Evolutionary conservation across 2,113 vertebrate species (phyloP).

Genomic region (Oostethus manadensis): DNA sequence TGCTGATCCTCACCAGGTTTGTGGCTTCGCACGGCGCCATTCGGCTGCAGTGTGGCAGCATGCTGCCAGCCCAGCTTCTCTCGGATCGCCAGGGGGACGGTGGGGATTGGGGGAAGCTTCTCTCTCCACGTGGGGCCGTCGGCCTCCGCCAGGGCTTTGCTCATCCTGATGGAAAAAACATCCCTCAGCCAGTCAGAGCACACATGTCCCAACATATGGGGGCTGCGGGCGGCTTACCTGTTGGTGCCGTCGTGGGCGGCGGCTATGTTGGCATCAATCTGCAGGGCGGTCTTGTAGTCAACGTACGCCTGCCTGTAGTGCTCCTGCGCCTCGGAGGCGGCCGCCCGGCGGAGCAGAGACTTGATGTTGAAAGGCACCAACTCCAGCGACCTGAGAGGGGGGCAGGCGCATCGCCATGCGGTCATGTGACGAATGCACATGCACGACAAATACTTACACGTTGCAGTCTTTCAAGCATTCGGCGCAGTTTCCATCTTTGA

Average conservation of each 20-base stretch:
- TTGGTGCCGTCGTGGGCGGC: constrained; percentile 85
- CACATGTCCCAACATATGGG: not conserved
- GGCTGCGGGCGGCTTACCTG: constrained; percentile 65
- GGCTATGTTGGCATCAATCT: constrained; percentile 76
- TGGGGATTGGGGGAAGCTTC: constrained; percentile 83
- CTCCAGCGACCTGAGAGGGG: constrained; percentile 59
- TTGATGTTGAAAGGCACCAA: constrained; percentile 82
- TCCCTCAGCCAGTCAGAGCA: not conserved
- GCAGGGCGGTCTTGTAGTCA: constrained; percentile 86
- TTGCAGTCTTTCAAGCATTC: constrained; percentile 87
- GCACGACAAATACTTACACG: constrained; percentile 63
- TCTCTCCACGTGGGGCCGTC: constrained; percentile 84
- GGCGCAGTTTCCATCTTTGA: constrained; percentile 85
- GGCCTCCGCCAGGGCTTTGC: constrained; percentile 80
- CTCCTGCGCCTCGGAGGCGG: constrained; percentile 86
- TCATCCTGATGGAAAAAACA: constrained; percentile 75
- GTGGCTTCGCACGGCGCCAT: constrained; percentile 25
- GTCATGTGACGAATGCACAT: not conserved
- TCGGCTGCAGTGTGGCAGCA: constrained; percentile 18
- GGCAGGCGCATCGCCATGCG: not conserved
- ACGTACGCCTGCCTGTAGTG: constrained; percentile 81
- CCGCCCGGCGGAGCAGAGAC: constrained; percentile 82
- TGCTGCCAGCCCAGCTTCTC: constrained; percentile 57
- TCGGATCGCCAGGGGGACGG: constrained; percentile 79
- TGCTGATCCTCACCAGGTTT: constrained; percentile 23